These are phyloP conservation scores for Drosophila kanekoi DNA, from an alignment of 2,888 invertebrate genomes.

Conservation along the genomic window DNA sequence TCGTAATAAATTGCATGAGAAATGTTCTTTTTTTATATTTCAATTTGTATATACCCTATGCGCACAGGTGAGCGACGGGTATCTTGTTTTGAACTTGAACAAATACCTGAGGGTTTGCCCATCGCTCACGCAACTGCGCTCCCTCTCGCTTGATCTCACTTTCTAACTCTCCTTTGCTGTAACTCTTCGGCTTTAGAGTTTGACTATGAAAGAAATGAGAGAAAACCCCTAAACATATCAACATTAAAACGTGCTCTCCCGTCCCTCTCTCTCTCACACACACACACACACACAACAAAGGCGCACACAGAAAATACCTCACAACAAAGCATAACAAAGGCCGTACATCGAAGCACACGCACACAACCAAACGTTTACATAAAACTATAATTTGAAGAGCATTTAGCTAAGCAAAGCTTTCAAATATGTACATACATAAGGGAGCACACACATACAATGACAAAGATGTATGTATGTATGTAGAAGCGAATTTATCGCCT, in stretches of 20 bases:
- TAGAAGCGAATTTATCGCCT: background rate
- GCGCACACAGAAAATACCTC: slow-evolving; percentile 1
- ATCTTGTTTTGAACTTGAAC: background rate
- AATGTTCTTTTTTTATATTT: background rate
- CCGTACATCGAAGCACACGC: slow-evolving; percentile 7
- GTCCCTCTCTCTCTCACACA: background rate
- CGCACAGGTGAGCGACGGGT: background rate
- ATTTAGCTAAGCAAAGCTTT: slow-evolving; percentile 45
- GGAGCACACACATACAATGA: background rate
- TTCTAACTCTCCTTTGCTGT: background rate
- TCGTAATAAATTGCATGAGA: background rate
- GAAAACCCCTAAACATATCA: slow-evolving; percentile 2
- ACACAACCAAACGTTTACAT: slow-evolving; percentile 29
- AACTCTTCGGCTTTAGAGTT: background rate
- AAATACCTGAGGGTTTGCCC: background rate
- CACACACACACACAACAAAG: slow-evolving; percentile 7
- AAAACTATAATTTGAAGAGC: slow-evolving; percentile 40
- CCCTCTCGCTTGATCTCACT: background rate
- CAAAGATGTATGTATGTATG: background rate
- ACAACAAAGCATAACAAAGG: slow-evolving; percentile 40
- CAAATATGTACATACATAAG: slow-evolving; percentile 16
- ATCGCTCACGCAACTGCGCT: background rate
- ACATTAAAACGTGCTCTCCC: background rate
- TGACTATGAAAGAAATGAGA: background rate
- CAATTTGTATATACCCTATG: background rate